Base-by-base conservation (phyloP, 2,888 invertebrate species). In the Lasioglossum zephyrum region DNA sequence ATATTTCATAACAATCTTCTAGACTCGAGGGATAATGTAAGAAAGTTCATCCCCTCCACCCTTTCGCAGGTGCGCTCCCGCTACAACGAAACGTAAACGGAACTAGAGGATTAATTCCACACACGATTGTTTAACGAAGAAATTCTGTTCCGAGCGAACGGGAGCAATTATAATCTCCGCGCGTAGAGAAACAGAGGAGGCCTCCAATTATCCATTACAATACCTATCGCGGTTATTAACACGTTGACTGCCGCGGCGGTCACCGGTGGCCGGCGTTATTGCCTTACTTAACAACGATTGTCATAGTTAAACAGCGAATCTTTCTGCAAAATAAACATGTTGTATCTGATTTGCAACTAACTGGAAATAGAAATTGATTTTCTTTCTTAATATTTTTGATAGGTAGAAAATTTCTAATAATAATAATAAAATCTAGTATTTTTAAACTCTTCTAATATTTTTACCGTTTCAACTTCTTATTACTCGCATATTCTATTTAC, bases 1-100 rank as follows among this genome's bases (percentile, higher is more conserved):
- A 79, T 89, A 84, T 81, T 84, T 80, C 76, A 79, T 75, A 79
- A 89, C 81, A 79, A 84, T 82, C 85, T 83, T 83, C 73, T 69
- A 69, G 72, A 82, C 81, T 78, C 88, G 26, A 73, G 41, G 31
- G 88, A 86, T 86, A 85, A 85, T 60, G 79, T 79, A 77, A 77
- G 77, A 82, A 79, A 82, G 63, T 87, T 77, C 26, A 16, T 31
- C 18, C 49, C 22, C 31, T 26, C 36, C n/a, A 47, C 31, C n/a
- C 1, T 1, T 47, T 78, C 26, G 82, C 87, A 86, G 86, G 87
- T 87, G 87, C 57, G 49, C 77, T 53, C 77, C 73, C 77, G 44
- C 18, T 9, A 69, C 36, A 31, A 6, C 47, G 26, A 31, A 73
- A 84, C 60, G 5, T 6, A 16, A 85, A 70, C 44, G 26, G 72